phyloP scores from a whole-genome alignment of 2,113 vertebrate genomes.

The Onychostruthus taczanowskii region DNA sequence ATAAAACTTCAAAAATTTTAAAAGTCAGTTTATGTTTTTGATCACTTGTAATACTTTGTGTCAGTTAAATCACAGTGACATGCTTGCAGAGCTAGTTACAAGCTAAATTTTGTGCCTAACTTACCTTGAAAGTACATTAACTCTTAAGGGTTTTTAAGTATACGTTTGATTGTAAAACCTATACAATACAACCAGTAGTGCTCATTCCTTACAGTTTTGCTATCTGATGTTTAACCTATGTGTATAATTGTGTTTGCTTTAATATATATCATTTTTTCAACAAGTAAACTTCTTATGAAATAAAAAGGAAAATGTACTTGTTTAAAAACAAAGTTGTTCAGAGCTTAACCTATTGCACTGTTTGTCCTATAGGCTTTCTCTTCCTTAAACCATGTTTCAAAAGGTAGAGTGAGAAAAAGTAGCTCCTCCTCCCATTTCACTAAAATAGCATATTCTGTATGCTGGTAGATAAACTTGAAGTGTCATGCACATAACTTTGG shows the following conservation, averaged over 20 bases:
- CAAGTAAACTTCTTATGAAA: conserved; percentile 69
- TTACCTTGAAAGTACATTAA: conserved; percentile 52
- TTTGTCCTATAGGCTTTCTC: background rate
- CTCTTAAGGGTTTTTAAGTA: conserved; percentile 43
- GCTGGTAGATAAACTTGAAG: background rate
- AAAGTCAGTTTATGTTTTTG: conserved; percentile 22
- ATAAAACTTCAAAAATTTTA: background rate
- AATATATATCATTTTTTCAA: conserved; percentile 75
- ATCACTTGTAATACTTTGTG: conserved; percentile 39
- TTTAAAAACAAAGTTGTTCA: conserved; percentile 67
- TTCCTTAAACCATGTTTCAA: background rate
- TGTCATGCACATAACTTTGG: background rate
- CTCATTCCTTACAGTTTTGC: conserved; percentile 59
- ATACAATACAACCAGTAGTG: conserved; percentile 40
- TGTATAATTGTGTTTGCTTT: conserved; percentile 71
- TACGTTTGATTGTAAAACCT: conserved; percentile 56
- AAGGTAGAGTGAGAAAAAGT: background rate
- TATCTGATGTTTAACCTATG: conserved; percentile 63
- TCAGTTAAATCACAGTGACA: conserved; percentile 32
- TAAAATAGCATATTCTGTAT: background rate
- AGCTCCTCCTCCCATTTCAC: background rate
- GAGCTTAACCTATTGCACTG: background rate
- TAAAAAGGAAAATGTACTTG: conserved; percentile 71
- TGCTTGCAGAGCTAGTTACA: conserved; percentile 61
- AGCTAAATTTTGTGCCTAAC: conserved; percentile 61